These are phyloP conservation scores for Chaetoderma sp. DNA, from an alignment of 2,888 invertebrate genomes.

Conservation along the genomic window DNA sequence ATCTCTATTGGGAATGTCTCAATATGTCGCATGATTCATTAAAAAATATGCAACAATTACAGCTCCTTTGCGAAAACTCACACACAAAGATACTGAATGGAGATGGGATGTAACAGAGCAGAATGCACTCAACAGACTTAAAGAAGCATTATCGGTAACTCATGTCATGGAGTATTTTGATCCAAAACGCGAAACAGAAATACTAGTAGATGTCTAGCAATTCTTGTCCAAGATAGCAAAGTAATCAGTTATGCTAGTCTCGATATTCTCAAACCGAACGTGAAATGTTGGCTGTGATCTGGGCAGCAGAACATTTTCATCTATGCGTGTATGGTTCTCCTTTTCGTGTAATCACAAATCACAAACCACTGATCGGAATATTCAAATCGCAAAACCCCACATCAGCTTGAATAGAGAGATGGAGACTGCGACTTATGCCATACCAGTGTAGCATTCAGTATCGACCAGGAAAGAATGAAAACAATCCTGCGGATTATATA, in stretches of 20 bases:
- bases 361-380: conserved; percentile 51
- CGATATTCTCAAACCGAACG: conserved; percentile 49
- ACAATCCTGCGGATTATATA: conserved; percentile 26
- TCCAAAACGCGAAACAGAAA: conserved; percentile 29
- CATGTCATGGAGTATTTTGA: conserved; percentile 41
- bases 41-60: conserved; percentile 31
- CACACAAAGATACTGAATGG: conserved; percentile 31
- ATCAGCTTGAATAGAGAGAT: conserved; percentile 27
- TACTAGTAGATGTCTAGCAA: conserved; percentile 43
- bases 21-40: conserved; percentile 35
- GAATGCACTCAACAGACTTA: conserved; percentile 35
- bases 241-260: conserved; percentile 43
- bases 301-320: conserved; percentile 49
- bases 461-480: conserved; percentile 19
- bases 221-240: conserved; percentile 37
- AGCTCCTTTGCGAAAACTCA: conserved; percentile 40
- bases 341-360: conserved; percentile 46
- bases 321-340: conserved; percentile 45
- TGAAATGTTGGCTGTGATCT: conserved; percentile 47
- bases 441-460: conserved; percentile 13
- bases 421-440: conserved; percentile 13
- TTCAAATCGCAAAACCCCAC: conserved; percentile 43
- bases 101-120: conserved; percentile 27
- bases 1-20: conserved; percentile 32
- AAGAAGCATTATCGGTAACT: conserved; percentile 27